Evolutionary conservation across 1,140 invertebrate species (phyloP).

Genomic region (Meloidogyne exigua): DNA sequence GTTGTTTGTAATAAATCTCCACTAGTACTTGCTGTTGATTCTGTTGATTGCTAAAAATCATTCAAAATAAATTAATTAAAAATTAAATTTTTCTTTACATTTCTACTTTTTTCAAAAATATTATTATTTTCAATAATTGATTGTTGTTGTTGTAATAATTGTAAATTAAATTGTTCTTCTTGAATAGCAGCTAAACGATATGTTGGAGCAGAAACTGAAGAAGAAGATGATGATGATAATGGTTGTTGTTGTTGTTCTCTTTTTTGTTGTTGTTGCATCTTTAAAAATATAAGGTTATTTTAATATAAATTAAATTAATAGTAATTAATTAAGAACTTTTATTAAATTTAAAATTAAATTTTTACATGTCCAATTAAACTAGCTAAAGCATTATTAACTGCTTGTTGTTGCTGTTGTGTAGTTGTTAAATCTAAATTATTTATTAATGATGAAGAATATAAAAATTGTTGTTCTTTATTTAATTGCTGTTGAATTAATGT

Average conservation of each 20-base stretch:
- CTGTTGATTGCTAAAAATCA: constrained; percentile 52
- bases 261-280: not conserved
- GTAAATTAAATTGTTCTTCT: constrained; percentile 23
- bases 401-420: constrained; percentile 21
- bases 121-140: not conserved
- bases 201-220: constrained; percentile 31
- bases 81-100: constrained; percentile 17
- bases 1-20: constrained; percentile 15
- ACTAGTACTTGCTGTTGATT: constrained; percentile 54
- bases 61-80: not conserved
- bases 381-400: constrained; percentile 12
- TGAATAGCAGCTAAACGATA: constrained; percentile 31
- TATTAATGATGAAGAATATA: constrained; percentile 7
- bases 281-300: too few relatives aligned
- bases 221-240: constrained; percentile 23
- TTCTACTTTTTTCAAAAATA: constrained; percentile 22
- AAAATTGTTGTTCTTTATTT: constrained; percentile 19
- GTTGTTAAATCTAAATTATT: not conserved
- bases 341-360: too few relatives aligned
- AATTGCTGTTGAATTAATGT: constrained; percentile 18
- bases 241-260: not conserved
- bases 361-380: constrained; percentile 18
- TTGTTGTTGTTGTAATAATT: constrained; percentile 11
- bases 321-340: too few relatives aligned
- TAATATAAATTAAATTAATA: too few relatives aligned